Evolutionary conservation across 2,113 vertebrate species (phyloP).

Genomic region (Lynx canadensis): DNA sequence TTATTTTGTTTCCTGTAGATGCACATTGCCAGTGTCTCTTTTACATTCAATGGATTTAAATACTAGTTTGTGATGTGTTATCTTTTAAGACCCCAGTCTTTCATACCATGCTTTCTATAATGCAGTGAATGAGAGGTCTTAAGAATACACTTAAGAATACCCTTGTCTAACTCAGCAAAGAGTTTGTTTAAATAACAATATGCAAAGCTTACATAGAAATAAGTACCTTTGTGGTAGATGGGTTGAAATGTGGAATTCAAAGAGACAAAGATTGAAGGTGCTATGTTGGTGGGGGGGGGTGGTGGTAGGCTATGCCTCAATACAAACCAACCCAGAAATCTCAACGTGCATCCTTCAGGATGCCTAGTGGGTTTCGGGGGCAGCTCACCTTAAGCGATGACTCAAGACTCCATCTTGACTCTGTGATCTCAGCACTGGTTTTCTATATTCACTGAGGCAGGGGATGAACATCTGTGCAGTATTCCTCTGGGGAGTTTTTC

Average conservation of each 20-base stretch:
- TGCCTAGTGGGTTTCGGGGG: background rate
- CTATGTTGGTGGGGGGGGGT: background rate
- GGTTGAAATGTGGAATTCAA: background rate
- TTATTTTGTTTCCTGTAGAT: background rate
- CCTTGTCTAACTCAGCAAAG: background rate
- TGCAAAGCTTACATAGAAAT: background rate
- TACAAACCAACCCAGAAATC: background rate
- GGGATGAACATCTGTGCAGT: background rate
- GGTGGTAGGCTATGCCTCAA: background rate
- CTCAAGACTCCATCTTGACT: background rate
- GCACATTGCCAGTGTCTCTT: background rate
- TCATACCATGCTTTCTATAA: background rate
- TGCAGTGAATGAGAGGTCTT: background rate
- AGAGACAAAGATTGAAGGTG: background rate
- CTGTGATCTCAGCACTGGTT: background rate
- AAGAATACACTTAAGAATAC: background rate
- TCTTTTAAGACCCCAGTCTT: background rate
- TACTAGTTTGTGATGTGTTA: background rate
- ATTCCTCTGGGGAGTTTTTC: background rate
- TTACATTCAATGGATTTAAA: background rate
- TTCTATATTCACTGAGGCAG: background rate
- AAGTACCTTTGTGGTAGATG: background rate
- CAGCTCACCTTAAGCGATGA: background rate
- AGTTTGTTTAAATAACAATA: background rate
- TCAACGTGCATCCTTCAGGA: background rate